These are phyloP conservation scores for Phragmatobia fuliginosa DNA, from an alignment of 2,888 invertebrate genomes.

Conservation along the genomic window DNA sequence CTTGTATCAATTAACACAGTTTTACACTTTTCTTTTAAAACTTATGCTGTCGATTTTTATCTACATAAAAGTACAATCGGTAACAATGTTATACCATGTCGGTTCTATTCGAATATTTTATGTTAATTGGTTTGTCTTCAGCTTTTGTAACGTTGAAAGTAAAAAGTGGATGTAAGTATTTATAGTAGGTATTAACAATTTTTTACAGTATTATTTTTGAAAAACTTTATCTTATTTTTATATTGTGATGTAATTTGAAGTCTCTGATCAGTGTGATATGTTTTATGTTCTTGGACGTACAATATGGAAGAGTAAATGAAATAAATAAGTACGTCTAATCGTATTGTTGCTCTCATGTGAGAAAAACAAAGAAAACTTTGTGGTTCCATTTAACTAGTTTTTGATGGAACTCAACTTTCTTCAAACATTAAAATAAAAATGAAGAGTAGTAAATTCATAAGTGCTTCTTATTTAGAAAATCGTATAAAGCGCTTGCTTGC, in stretches of 20 bases:
- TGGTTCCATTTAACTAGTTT: background rate
- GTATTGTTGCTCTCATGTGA: background rate
- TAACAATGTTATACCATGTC: background rate
- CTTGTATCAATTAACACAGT: constrained; percentile 29
- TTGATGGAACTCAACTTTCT: background rate
- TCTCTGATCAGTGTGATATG: background rate
- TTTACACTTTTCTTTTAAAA: constrained; percentile 37
- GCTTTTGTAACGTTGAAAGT: background rate
- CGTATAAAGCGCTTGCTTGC: too few species aligned
- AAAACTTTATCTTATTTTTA: background rate
- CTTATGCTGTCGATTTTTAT: constrained; percentile 29
- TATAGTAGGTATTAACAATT: too few species aligned
- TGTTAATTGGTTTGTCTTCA: background rate
- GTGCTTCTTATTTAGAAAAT: background rate
- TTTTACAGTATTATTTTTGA: background rate
- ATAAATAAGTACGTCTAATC: background rate
- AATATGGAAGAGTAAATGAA: background rate
- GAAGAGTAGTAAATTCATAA: background rate
- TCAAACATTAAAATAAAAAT: background rate
- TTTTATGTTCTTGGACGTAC: background rate
- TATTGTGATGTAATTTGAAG: background rate
- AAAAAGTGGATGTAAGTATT: background rate
- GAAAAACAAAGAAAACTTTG: too few species aligned
- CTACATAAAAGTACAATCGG: constrained; percentile 21
- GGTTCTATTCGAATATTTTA: background rate